phyloP scores from a whole-genome alignment of 2,888 invertebrate genomes.

The Tanytarsus gracilentus region DNA sequence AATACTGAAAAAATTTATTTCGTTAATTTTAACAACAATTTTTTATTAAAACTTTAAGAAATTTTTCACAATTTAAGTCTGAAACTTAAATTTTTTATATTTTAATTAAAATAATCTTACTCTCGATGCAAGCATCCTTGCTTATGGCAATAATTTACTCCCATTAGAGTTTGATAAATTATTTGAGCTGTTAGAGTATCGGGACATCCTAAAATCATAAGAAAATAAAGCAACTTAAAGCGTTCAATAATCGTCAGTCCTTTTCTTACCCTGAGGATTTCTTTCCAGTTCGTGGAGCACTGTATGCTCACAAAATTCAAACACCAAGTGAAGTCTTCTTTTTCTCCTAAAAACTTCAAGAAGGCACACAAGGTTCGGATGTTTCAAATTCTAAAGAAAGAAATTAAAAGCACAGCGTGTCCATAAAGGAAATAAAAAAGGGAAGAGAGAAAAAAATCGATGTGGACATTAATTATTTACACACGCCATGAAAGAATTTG shows the following conservation, averaged over 20 bases:
- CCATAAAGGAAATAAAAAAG: not conserved
- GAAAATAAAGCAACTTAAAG: not conserved
- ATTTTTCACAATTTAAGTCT: too few relatives aligned
- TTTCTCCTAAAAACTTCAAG: slow-evolving; percentile 96
- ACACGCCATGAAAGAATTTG: slow-evolving; percentile 27
- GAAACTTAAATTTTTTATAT: too few relatives aligned
- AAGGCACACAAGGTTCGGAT: slow-evolving; percentile 93
- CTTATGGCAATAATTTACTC: slow-evolving; percentile 92
- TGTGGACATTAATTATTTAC: slow-evolving; percentile 24
- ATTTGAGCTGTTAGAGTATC: slow-evolving; percentile 85
- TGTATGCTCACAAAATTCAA: slow-evolving; percentile 97
- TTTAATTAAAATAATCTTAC: too few relatives aligned
- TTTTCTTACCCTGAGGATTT: slow-evolving; percentile 55
- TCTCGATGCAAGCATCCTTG: slow-evolving; percentile 47
- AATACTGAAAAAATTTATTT: slow-evolving; percentile 93
- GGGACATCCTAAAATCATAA: slow-evolving; percentile 63
- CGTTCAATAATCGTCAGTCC: too few relatives aligned
- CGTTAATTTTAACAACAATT: too few relatives aligned
- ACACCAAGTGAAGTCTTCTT: slow-evolving; percentile 91
- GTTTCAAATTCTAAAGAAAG: slow-evolving; percentile 79
- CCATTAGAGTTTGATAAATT: slow-evolving; percentile 90
- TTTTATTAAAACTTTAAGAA: too few relatives aligned
- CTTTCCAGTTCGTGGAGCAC: slow-evolving; percentile 93
- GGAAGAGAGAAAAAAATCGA: not conserved
- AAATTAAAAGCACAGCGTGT: not conserved